Base-by-base conservation (phyloP, 2,797 vertebrate species). In the Uromys caudimaculatus region DNA sequence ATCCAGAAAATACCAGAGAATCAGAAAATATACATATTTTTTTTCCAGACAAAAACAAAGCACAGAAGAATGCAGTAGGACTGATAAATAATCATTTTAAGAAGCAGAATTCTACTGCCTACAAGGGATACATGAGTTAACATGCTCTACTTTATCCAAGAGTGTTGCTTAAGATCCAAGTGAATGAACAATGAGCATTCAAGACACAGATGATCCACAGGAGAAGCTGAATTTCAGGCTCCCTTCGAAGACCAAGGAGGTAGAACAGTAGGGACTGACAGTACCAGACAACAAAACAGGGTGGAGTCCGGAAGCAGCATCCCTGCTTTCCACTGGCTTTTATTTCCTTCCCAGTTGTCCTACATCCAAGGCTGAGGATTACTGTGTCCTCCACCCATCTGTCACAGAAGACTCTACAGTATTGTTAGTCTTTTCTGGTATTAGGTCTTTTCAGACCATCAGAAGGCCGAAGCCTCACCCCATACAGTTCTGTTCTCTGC, bases 311-410 rank as follows among this genome's bases (percentile, higher is more conserved):
- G 58, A 13, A 10, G 6, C 3, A 88, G 52, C 47, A 58, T 69
- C 73, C 6, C 0, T 9, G 71, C 41, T 0, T 13, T 13, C 38
- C 27, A 11, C 4, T 11, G 29, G 47, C 67, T 69, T 64, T 29
- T 52, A 10, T 12, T 27, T 41, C 27, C n/a, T 29, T 62, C 83
- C 27, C 3, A 38, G 7, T 1, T 17, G 4, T 14, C 14, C 3
- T 1, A 10, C 1, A 35, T 29, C 21, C 0, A 6, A 35, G 29
- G 29, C 38, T 50, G 78, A 52, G 17, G 44, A 16, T 24, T 3
- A 50, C 23, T 41, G 21, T 19, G 9, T 13, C n/a, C 11, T 41
- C 35, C 35, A 32, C 9, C 71, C 4, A 7, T 47, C 73, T 14
- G 67, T 54, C 1, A 2, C 64, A 56, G 11, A 10, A 41, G 58